Evolutionary conservation across 2,797 vertebrate genomes (phyloP).

Genomic region (Eutrigla gurnardus): DNA sequence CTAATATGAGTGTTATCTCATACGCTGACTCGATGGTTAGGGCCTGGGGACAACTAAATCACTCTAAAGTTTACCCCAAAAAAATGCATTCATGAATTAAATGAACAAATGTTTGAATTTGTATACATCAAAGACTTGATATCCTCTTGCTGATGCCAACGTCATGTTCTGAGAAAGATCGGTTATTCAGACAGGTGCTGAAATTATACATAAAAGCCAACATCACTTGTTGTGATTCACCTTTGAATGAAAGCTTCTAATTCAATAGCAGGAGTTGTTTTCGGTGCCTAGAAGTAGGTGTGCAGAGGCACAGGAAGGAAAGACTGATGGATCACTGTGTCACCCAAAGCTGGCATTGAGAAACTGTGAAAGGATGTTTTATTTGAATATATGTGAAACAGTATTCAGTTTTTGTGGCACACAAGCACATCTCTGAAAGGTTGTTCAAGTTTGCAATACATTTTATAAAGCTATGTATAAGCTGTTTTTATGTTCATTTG

Average conservation of each 20-base stretch:
- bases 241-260: background rate
- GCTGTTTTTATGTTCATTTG: background rate
- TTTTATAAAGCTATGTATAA: too few species aligned
- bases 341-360: background rate
- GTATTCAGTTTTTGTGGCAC: background rate
- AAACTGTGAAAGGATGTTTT: constrained; percentile 4
- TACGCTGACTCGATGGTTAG: background rate
- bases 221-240: background rate
- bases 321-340: background rate
- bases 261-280: background rate
- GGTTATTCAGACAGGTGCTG: background rate
- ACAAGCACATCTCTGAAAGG: background rate
- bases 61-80: too few species aligned
- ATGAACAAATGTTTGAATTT: background rate
- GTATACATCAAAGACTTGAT: background rate
- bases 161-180: background rate
- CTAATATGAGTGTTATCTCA: background rate
- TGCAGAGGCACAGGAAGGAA: background rate
- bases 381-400: background rate
- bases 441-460: background rate
- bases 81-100: background rate
- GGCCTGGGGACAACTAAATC: too few species aligned
- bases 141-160: background rate
- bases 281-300: background rate
- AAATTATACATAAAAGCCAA: background rate